phyloP scores from a whole-genome alignment of 1,140 invertebrate species.

The Lepidotrigona ventralis region DNA sequence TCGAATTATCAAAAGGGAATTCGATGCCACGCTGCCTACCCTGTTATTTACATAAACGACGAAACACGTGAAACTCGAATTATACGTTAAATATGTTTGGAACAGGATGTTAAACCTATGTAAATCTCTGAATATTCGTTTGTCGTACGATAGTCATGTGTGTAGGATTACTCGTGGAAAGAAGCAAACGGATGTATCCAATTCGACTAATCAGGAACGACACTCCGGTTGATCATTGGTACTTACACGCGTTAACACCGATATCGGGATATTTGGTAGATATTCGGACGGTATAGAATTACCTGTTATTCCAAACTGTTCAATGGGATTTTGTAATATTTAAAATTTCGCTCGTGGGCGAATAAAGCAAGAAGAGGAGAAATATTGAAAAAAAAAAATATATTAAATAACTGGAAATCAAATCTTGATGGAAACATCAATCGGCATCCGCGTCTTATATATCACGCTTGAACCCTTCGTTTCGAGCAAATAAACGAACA shows the following conservation, averaged over 20 bases:
- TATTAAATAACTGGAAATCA: no score
- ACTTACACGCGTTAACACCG: neutral
- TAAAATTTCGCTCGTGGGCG: neutral
- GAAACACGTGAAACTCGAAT: neutral
- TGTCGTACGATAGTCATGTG: neutral
- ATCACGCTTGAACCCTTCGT: no score
- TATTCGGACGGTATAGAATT: neutral
- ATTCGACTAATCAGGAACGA: conserved; percentile 7
- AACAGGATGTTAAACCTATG: neutral
- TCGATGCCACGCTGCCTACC: neutral
- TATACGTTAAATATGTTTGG: neutral
- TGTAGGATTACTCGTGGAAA: neutral
- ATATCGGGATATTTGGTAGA: neutral
- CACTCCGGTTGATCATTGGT: neutral
- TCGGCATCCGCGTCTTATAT: no score
- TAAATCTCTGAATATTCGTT: neutral
- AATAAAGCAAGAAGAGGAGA: neutral
- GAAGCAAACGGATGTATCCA: neutral
- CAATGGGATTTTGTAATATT: neutral
- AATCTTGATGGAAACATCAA: no score
- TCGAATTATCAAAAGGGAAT: neutral
- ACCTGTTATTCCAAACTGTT: neutral
- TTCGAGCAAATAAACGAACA: no score
- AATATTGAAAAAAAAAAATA: no score
- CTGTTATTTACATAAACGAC: neutral